phyloP scores from a whole-genome alignment of 1,140 invertebrate genomes.

The Phymorhynchus buccinoides region DNA sequence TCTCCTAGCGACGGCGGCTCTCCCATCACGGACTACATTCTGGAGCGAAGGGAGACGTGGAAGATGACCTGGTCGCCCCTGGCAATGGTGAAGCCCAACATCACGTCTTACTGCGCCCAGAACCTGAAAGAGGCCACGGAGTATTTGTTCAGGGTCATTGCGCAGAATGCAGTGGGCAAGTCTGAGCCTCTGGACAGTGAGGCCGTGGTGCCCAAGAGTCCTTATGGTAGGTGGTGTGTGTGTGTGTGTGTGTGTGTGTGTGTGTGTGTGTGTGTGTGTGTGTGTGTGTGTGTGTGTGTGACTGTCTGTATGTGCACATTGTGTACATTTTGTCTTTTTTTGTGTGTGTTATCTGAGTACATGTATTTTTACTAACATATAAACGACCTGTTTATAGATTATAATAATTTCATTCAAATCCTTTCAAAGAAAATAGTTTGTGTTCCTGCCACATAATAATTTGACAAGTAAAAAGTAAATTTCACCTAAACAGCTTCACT shows the following conservation, averaged over 20 bases:
- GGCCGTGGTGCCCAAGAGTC: slow-evolving; percentile 80
- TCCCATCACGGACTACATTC: slow-evolving; percentile 90
- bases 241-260: slow-evolving; percentile 2
- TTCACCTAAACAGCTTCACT: too few relatives aligned
- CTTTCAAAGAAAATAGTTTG: too few relatives aligned
- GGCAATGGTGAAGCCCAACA: slow-evolving; percentile 54
- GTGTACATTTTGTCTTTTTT: too few relatives aligned
- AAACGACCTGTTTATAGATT: too few relatives aligned
- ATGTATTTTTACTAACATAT: too few relatives aligned
- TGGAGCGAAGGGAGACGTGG: slow-evolving; percentile 85
- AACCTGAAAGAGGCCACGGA: slow-evolving; percentile 88
- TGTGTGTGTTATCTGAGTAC: too few relatives aligned
- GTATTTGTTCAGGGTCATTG: slow-evolving; percentile 95
- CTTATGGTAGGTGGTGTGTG: slow-evolving; percentile 52
- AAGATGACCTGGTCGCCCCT: slow-evolving; percentile 62
- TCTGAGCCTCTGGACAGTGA: slow-evolving; percentile 91
- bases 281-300: too few relatives aligned
- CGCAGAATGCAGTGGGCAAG: slow-evolving; percentile 95
- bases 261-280: not conserved
- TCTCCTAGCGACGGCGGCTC: slow-evolving; percentile 92
- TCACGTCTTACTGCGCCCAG: slow-evolving; percentile 54
- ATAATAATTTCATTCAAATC: too few relatives aligned
- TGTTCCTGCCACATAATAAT: too few relatives aligned
- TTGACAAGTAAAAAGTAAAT: too few relatives aligned
- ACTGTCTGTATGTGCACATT: too few relatives aligned